Evolutionary conservation across 1,140 invertebrate species (phyloP).

Genomic region (Zophobas atratus): DNA sequence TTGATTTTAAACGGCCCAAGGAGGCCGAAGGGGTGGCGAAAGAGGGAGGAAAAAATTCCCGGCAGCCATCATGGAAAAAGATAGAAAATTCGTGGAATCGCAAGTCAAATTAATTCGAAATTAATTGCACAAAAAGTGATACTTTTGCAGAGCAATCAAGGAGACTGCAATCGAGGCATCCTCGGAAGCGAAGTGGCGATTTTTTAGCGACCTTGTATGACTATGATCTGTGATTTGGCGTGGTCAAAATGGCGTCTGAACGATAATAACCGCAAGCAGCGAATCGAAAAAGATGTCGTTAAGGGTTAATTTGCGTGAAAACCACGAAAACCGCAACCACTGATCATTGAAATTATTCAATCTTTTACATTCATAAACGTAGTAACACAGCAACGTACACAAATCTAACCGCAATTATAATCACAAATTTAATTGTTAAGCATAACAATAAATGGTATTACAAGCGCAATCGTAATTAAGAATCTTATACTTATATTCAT

Average conservation of each 20-base stretch:
- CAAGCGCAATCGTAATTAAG: constrained; percentile 38
- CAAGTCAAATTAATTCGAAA: no score
- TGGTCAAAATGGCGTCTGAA: no score
- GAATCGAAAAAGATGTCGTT: no score
- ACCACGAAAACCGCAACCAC: no score
- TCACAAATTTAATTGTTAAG: constrained; percentile 43
- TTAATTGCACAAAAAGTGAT: no score
- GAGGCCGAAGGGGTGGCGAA: constrained; percentile 19
- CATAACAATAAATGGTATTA: constrained; percentile 30
- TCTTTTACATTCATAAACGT: constrained; percentile 17
- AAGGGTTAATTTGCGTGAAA: no score
- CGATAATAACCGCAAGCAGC: no score
- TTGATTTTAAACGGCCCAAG: constrained; percentile 48
- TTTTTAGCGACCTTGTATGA: no score
- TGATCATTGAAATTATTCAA: not conserved
- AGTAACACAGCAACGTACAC: constrained; percentile 24
- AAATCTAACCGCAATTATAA: constrained; percentile 27
- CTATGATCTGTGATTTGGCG: no score
- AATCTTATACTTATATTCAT: constrained; percentile 29
- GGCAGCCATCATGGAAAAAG: constrained; percentile 1
- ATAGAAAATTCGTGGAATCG: not conserved
- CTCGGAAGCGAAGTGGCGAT: no score
- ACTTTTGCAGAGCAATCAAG: no score
- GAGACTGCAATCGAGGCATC: no score
- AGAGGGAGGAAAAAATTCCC: not conserved